These are phyloP conservation scores for Drosophila parvula DNA, from an alignment of 1,140 invertebrate species.

Conservation along the genomic window DNA sequence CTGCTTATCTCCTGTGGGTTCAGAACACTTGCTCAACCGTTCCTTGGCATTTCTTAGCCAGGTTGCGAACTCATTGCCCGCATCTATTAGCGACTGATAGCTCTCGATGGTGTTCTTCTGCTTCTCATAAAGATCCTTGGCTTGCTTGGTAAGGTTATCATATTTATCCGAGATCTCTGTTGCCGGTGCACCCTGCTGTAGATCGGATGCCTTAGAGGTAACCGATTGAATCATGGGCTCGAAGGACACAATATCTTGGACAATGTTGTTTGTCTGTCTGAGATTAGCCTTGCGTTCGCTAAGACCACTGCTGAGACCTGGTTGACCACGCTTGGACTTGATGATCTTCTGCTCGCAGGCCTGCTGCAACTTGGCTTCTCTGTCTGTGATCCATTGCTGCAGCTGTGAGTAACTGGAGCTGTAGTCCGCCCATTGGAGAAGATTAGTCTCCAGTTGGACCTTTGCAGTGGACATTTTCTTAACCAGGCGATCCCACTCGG, in stretches of 20 bases:
- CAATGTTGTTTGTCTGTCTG: constrained; percentile 96
- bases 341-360: constrained; percentile 94
- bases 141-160: constrained; percentile 94
- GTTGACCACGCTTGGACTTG: constrained; percentile 90
- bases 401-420: constrained; percentile 95
- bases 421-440: constrained; percentile 98
- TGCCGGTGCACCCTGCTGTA: constrained; percentile 93
- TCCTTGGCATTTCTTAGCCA: constrained; percentile 96
- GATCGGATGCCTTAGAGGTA: constrained; percentile 94
- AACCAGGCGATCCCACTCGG: constrained; percentile 95
- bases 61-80: constrained; percentile 94
- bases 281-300: constrained; percentile 94
- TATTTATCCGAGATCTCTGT: constrained; percentile 96
- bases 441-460: constrained; percentile 95
- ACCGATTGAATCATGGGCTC: constrained; percentile 98
- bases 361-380: constrained; percentile 97
- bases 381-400: constrained; percentile 97
- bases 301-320: constrained; percentile 89
- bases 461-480: constrained; percentile 97
- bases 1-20: constrained; percentile 97
- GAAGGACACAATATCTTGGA: constrained; percentile 97
- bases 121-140: constrained; percentile 94
- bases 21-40: constrained; percentile 95
- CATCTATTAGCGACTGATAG: constrained; percentile 95
- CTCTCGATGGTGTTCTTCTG: constrained; percentile 95